These are phyloP conservation scores for Pangasianodon gigas DNA, from an alignment of 2,113 vertebrate species.

Conservation along the genomic window DNA sequence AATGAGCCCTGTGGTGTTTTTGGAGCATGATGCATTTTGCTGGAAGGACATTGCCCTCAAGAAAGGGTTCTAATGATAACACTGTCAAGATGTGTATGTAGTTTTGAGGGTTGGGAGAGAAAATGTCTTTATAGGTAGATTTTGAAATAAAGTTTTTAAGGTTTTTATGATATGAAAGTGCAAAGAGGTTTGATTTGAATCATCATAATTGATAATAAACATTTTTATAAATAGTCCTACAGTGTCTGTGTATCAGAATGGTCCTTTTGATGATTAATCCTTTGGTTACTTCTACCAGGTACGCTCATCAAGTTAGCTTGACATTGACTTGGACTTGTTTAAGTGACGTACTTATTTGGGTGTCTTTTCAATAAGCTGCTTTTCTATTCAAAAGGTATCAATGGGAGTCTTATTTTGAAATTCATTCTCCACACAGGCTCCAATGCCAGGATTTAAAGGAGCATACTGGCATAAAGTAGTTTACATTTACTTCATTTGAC, in stretches of 20 bases:
- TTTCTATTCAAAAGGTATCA: not conserved
- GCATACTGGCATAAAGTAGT: not conserved
- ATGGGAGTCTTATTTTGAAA: not conserved
- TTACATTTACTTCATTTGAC: not conserved
- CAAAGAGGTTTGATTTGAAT: slow-evolving; percentile 45
- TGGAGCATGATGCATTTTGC: slow-evolving; percentile 65
- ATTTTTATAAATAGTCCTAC: slow-evolving; percentile 42
- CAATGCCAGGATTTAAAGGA: not conserved
- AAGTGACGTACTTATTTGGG: not conserved
- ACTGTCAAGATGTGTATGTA: slow-evolving; percentile 25
- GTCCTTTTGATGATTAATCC: not conserved
- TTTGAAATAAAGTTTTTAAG: slow-evolving; percentile 51
- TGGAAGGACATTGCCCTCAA: slow-evolving; percentile 58
- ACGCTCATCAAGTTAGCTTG: not conserved
- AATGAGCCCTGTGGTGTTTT: slow-evolving; percentile 65
- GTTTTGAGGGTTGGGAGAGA: slow-evolving; percentile 30
- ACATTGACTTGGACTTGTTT: not conserved
- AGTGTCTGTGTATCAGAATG: not conserved
- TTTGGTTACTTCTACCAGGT: not conserved
- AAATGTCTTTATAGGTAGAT: slow-evolving; percentile 48
- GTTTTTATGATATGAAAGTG: slow-evolving; percentile 52
- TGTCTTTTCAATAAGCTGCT: not conserved
- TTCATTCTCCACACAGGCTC: not conserved
- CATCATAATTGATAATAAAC: slow-evolving; percentile 51
- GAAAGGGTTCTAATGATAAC: slow-evolving; percentile 54